Base-by-base conservation (phyloP, 1,140 invertebrate genomes). In the Spodoptera frugiperda region DNA sequence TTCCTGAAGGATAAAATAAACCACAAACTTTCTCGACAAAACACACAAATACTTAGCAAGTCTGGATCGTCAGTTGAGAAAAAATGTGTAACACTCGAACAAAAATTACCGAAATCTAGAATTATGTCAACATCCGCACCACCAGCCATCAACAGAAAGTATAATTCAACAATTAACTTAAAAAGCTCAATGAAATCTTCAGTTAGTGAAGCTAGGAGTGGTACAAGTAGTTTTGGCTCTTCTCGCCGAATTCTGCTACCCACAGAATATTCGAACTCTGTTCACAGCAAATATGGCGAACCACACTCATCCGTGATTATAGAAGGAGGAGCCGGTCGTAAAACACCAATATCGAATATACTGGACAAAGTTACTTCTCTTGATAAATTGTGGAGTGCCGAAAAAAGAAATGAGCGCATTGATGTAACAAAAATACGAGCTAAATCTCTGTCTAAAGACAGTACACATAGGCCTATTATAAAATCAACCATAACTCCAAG, bases 1-100 rank as follows among this genome's bases (percentile, higher is more conserved):
- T 95, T 94, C 78, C 84, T 96, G 0, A 94, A 94, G 81, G 94
- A 96, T 49, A 95, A 95, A 91, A 94, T 96, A 44, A 95, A 93
- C 78, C 93, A 94, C 55, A 96, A 95, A 82, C 85, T 95, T 53
- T 86, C 82, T 11, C 91, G 94, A 72, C 95, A 95, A 57, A 94
- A 94, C 81, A 84, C 92, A 55, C 80, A 93, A 76, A 91, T 94
- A 75, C 88, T 94, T 86, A 85, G 94, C 88, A 87, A 93, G 85
- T 80, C 90, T 80, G 82, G 81, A 72, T 14, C 86, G 53, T 81
- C 73, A 77, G 78, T 85, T 83, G 79, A 70, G 12, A 76, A 76
- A 21, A 33, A 14, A 19, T 61, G 15, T 59, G 73, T 74, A 19
- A 85, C 82, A 83, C 49, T 84, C 17, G 90, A 84, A 77, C 87